Percentiles rank a stretch among this genome's conserved stretches.
phyloP scores from a whole-genome alignment of 2,888 invertebrate species.

The Trissoscelio sp. region DNA sequence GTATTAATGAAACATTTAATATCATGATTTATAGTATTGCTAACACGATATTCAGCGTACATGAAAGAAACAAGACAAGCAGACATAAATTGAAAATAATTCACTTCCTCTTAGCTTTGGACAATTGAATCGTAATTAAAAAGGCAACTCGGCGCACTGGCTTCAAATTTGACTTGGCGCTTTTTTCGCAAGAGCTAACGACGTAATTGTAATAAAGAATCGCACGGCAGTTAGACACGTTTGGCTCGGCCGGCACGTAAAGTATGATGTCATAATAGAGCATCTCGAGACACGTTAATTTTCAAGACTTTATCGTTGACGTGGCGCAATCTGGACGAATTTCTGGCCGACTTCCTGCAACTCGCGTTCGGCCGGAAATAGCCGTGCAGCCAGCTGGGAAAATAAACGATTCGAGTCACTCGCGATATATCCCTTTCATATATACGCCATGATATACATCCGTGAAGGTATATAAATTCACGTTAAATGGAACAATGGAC shows the following conservation, averaged over 20 bases:
- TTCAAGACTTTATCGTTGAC: conserved; percentile 70
- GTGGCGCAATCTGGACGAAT: conserved; percentile 70
- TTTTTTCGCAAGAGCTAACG: conserved; percentile 53
- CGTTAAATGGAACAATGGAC: conserved; percentile 55
- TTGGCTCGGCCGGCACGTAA: conserved; percentile 62
- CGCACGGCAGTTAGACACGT: conserved; percentile 40
- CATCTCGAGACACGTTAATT: conserved; percentile 69
- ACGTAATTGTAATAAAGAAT: conserved; percentile 63
- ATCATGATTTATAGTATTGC: not conserved
- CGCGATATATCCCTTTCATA: conserved; percentile 59
- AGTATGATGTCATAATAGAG: conserved; percentile 67
- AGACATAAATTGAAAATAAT: conserved; percentile 6
- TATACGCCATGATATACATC: conserved; percentile 49
- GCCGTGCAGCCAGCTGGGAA: conserved; percentile 64
- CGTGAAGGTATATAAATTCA: conserved; percentile 54
- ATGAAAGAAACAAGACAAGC: not conserved
- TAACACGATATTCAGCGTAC: not conserved
- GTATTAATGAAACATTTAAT: conserved; percentile 16
- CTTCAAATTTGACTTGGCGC: conserved; percentile 33
- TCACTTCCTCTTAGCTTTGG: not conserved
- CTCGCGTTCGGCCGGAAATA: conserved; percentile 68
- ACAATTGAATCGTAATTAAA: conserved; percentile 24
- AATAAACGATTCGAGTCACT: conserved; percentile 69
- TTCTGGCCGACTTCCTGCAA: conserved; percentile 69
- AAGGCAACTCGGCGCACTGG: conserved; percentile 1